Base-by-base conservation (phyloP, 2,888 invertebrate species). In the Leptinotarsa haldemani region DNA sequence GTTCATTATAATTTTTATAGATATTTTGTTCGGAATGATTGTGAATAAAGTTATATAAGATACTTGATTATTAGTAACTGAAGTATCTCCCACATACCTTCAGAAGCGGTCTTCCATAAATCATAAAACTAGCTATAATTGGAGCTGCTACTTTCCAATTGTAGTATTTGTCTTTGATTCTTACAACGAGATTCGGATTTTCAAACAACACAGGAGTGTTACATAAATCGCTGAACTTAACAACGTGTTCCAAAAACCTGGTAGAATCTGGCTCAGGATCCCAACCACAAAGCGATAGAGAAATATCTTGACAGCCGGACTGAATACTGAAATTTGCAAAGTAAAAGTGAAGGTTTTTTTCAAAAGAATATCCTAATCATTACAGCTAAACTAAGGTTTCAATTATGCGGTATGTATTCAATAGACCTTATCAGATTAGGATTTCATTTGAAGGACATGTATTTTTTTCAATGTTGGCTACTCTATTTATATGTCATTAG, bases 101-200 rank as follows among this genome's bases (percentile, higher is more conserved):
- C 74, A 97, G 94, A 82, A 98, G 89, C 72, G 95, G 93, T 82
- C 96, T 92, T 84, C 96, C 93, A 89, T 95, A 98, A 80, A 94
- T 93, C 78, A 96, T 92, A 79, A 95, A 90, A 79, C 96, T 95
- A 85, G 97, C 92, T 83, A 99, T 91, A 85, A 97, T 92, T 61
- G 98, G 96, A 75, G 95, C 94, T 81, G 98, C 98, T 81, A 94
- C 93, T 80, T 93, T 90, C 97, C 97, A 98, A 83, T 94, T 95
- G 89, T 95, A 94, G 88, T 94, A 95, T 89, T 97, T 95, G 82
- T 94, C 94, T 85, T 94, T 94, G 77, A 97, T 92, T 83, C 95
- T 92, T 82, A 97, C 93, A 77, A 97, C 93, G 82, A 97, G 90
- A 84, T 95, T 94, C 58, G 95, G 94, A 84, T 94, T 93, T 81